Percentiles rank a stretch among this genome's conserved stretches.
Conservation (phyloP, 2,113 vertebrate species). For the Sylvietta virens region DNA sequence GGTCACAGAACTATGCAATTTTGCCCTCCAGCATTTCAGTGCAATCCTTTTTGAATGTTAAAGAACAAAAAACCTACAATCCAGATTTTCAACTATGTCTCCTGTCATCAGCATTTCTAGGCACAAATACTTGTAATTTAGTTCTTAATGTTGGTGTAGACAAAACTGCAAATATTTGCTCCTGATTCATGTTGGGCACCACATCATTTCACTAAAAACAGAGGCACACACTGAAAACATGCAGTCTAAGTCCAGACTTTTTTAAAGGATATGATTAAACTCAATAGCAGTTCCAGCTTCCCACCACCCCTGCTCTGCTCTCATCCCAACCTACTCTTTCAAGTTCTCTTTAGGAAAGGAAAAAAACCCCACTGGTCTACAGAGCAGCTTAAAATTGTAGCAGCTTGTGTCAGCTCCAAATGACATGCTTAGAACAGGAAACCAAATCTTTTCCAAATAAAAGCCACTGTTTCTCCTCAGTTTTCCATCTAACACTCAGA, state of each 20-base stretch:
- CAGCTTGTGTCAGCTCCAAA: slow-evolving; percentile 66
- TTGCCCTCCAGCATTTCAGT: not conserved
- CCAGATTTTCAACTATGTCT: not conserved
- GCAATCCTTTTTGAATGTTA: not conserved
- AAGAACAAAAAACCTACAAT: not conserved
- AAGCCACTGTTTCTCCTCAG: slow-evolving; percentile 58
- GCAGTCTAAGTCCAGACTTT: not conserved
- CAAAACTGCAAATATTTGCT: slow-evolving; percentile 23
- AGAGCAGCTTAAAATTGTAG: slow-evolving; percentile 59
- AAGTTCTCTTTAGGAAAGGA: slow-evolving; percentile 10
- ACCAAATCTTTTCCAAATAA: slow-evolving; percentile 67
- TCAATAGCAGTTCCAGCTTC: slow-evolving; percentile 17
- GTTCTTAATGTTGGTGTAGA: not conserved
- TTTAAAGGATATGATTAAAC: slow-evolving; percentile 39
- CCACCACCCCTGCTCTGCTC: slow-evolving; percentile 14
- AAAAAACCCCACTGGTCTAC: slow-evolving; percentile 48
- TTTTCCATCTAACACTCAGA: slow-evolving; percentile 45
- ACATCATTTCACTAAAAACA: not conserved
- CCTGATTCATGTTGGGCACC: not conserved
- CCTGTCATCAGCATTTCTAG: not conserved
- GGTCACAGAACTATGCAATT: not conserved
- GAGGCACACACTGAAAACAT: not conserved
- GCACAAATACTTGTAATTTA: slow-evolving; percentile 13
- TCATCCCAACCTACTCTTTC: slow-evolving; percentile 48
- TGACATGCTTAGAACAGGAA: slow-evolving; percentile 68